Percentiles rank a stretch among this genome's conserved stretches.
phyloP scores from a whole-genome alignment of 1,140 invertebrate genomes.

The Zaprionus kolodkinae region DNA sequence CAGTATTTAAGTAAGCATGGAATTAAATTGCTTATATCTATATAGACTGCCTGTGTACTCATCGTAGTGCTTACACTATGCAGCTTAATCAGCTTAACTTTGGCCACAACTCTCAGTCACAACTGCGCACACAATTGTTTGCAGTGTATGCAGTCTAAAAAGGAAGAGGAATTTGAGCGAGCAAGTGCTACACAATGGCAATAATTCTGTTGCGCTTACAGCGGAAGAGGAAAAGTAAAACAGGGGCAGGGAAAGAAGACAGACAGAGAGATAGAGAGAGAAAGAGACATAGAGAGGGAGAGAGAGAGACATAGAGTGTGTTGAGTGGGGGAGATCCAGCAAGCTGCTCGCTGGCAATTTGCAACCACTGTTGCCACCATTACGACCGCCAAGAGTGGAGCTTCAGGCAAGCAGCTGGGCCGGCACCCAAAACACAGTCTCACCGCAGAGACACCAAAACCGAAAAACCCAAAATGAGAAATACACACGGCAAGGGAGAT shows the following conservation, averaged over 20 bases:
- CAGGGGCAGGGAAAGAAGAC: background rate
- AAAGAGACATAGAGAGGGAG: too few relatives aligned
- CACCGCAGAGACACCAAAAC: constrained; percentile 48
- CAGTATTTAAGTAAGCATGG: too few relatives aligned
- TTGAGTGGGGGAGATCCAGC: background rate
- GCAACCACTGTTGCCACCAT: constrained; percentile 57
- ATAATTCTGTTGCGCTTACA: constrained; percentile 63
- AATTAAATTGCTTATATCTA: background rate
- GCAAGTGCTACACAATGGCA: constrained; percentile 56
- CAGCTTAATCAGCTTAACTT: background rate
- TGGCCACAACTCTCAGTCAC: background rate
- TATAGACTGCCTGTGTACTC: background rate
- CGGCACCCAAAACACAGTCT: constrained; percentile 53
- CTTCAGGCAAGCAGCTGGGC: constrained; percentile 28
- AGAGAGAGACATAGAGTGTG: background rate
- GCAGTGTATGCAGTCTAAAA: constrained; percentile 30
- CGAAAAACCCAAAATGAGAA: constrained; percentile 60
- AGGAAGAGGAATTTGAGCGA: constrained; percentile 30
- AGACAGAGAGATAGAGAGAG: background rate
- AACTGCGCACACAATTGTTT: constrained; percentile 24
- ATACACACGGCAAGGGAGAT: constrained; percentile 33
- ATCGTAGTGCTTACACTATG: background rate
- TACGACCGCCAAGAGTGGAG: constrained; percentile 42
- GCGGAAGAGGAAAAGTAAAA: background rate
- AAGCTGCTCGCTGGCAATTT: constrained; percentile 70